These are phyloP conservation scores for Corythornis cristatus DNA, from an alignment of 2,113 vertebrate species.

Conservation along the genomic window DNA sequence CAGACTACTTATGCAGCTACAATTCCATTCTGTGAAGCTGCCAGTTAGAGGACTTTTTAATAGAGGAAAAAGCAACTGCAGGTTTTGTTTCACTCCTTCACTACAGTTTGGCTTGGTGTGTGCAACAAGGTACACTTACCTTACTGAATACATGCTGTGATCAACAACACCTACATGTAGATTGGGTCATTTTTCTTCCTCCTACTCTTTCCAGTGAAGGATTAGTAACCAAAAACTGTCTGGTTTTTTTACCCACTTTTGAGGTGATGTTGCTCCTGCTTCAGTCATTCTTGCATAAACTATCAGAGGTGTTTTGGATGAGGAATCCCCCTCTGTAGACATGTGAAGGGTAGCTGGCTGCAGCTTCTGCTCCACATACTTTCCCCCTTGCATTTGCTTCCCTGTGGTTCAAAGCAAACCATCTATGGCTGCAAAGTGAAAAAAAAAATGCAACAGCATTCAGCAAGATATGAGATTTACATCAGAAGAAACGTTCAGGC, in stretches of 20 bases:
- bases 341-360: background rate
- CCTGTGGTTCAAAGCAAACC: background rate
- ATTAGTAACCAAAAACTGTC: background rate
- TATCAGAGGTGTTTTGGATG: background rate
- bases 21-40: background rate
- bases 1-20: background rate
- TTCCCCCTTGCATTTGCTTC: background rate
- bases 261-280: background rate
- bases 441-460: background rate
- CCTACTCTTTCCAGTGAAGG: background rate
- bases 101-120: background rate
- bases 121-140: background rate
- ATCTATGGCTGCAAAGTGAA: background rate
- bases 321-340: background rate
- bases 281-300: background rate
- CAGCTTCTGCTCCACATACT: background rate
- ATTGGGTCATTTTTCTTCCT: background rate
- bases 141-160: background rate
- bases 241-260: background rate
- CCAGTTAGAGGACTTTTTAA: background rate
- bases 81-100: background rate
- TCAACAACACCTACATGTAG: background rate
- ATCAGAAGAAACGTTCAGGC: background rate
- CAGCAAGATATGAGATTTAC: background rate
- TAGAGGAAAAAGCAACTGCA: background rate